Conservation (phyloP, 1,140 invertebrate species). For the Thaumetopoea pityocampa region DNA sequence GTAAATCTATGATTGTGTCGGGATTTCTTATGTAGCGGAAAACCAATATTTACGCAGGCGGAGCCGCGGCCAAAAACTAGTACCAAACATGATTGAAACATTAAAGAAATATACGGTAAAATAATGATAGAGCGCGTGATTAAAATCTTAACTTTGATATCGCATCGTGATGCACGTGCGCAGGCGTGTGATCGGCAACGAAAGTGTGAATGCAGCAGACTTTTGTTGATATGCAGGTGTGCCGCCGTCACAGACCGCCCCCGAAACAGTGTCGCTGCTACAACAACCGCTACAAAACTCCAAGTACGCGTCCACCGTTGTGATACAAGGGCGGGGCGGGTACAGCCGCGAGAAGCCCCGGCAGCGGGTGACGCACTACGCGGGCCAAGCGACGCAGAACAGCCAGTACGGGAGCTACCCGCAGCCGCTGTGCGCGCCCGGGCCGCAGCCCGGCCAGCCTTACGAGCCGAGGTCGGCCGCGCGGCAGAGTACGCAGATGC, state of each 20-base stretch:
- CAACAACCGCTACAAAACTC: slow-evolving; percentile 58
- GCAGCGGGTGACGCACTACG: slow-evolving; percentile 44
- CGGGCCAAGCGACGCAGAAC: slow-evolving; percentile 33
- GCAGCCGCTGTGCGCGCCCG: slow-evolving; percentile 27
- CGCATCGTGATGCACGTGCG: too few relatives aligned
- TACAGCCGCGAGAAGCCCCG: slow-evolving; percentile 49
- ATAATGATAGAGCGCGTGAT: too few relatives aligned
- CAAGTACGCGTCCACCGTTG: slow-evolving; percentile 52
- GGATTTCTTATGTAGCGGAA: too few relatives aligned
- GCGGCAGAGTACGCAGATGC: slow-evolving; percentile 38
- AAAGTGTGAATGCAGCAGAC: neutral
- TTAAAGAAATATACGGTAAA: too few relatives aligned
- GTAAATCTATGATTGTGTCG: too few relatives aligned
- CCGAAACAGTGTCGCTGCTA: slow-evolving; percentile 60
- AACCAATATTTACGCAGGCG: too few relatives aligned
- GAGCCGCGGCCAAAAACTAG: too few relatives aligned
- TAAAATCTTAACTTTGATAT: neutral
- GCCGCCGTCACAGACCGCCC: slow-evolving; percentile 60
- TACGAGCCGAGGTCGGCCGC: slow-evolving; percentile 29
- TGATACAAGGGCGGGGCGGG: slow-evolving; percentile 45
- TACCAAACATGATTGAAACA: too few relatives aligned
- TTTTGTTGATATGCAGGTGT: slow-evolving; percentile 18
- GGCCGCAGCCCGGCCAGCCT: slow-evolving; percentile 19
- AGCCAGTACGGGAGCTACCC: slow-evolving; percentile 48
- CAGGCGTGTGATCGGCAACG: neutral